These are phyloP conservation scores for Silurus aristotelis DNA, from an alignment of 2,797 vertebrate species.

Conservation along the genomic window DNA sequence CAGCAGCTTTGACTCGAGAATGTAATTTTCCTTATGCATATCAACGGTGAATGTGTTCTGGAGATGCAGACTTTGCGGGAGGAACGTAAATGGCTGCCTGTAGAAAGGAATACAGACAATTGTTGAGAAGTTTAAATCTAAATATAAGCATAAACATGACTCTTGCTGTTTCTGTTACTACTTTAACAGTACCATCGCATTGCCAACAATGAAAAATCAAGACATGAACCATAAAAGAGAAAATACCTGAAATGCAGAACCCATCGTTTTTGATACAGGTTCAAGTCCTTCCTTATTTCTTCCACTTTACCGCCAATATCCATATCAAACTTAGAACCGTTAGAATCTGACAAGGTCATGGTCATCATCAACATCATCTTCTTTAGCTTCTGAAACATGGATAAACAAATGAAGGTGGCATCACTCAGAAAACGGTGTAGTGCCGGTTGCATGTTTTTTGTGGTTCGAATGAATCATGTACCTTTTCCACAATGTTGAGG, in stretches of 20 bases:
- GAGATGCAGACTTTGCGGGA: constrained; percentile 76
- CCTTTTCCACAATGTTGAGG: constrained; percentile 71
- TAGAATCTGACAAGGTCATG: constrained; percentile 64
- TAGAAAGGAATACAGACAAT: constrained; percentile 43
- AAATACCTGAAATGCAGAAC: constrained; percentile 76
- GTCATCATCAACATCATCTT: constrained; percentile 71
- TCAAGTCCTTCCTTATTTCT: constrained; percentile 76
- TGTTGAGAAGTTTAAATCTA: not conserved
- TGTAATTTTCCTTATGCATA: constrained; percentile 71
- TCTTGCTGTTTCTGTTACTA: not conserved
- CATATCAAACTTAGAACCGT: constrained; percentile 65
- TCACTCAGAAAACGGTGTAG: not conserved
- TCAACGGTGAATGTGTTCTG: constrained; percentile 82
- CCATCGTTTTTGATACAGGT: constrained; percentile 78
- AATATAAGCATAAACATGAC: not conserved
- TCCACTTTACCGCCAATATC: constrained; percentile 78
- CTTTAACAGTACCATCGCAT: not conserved
- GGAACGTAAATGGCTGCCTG: constrained; percentile 82
- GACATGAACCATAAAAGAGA: not conserved
- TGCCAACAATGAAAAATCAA: not conserved
- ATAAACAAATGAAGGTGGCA: not conserved
- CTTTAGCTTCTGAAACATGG: constrained; percentile 66
- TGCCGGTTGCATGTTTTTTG: not conserved
- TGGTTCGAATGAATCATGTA: constrained; percentile 50
- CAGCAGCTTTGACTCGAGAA: constrained; percentile 79